phyloP scores from a whole-genome alignment of 2,797 vertebrate genomes.

The Phoeniculus purpureus region DNA sequence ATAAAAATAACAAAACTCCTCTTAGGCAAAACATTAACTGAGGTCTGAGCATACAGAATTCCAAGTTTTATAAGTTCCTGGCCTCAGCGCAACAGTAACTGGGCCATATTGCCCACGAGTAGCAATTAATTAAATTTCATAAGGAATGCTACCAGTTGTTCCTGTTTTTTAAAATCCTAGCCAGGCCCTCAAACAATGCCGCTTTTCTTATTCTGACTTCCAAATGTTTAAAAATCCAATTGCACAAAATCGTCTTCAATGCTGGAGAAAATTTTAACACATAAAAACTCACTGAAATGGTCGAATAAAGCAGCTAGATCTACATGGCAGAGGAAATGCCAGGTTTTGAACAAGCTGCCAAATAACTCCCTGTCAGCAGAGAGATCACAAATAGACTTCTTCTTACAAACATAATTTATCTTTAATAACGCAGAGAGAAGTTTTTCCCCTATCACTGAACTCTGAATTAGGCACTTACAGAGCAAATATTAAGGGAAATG shows the following conservation, averaged over 20 bases:
- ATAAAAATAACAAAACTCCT: not conserved
- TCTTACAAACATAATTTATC: not conserved
- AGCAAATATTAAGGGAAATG: constrained; percentile 6
- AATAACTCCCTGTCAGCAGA: not conserved
- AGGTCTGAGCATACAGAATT: not conserved
- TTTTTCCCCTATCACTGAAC: not conserved
- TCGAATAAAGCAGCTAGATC: constrained; percentile 28
- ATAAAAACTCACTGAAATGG: constrained; percentile 29
- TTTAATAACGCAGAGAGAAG: not conserved
- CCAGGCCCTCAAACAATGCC: constrained; percentile 21
- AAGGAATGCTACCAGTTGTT: constrained; percentile 6
- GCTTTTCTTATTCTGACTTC: constrained; percentile 33
- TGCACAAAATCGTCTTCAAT: constrained; percentile 11
- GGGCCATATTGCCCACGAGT: constrained; percentile 16
- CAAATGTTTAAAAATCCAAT: constrained; percentile 36
- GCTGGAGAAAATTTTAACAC: constrained; percentile 9
- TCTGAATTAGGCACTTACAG: not conserved
- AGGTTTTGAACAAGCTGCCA: constrained; percentile 21
- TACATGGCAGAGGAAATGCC: not conserved
- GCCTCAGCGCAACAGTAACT: constrained; percentile 49
- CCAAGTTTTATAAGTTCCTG: constrained; percentile 17
- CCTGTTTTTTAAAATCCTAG: constrained; percentile 22
- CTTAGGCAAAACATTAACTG: constrained; percentile 6
- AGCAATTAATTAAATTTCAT: constrained; percentile 66
- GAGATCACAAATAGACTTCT: too few species aligned